Evolutionary conservation across 92 coral and sea anemone species (phyloP).

Genomic region (Pocillopora grandis): DNA sequence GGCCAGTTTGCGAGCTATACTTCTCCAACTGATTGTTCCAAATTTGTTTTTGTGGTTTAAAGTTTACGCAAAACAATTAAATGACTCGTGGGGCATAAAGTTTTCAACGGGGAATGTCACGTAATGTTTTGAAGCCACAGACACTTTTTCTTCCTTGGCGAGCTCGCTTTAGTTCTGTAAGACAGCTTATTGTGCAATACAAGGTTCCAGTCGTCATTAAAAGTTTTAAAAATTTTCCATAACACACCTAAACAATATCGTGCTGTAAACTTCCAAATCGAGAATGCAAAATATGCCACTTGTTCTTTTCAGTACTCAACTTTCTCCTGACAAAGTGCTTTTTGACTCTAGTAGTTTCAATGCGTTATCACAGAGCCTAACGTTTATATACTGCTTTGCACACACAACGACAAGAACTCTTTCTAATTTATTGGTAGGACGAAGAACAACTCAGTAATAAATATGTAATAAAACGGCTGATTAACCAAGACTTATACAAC

Average conservation of each 20-base stretch:
- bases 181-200: not conserved
- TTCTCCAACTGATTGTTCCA: not conserved
- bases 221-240: not conserved
- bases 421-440: not conserved
- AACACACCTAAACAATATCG: conserved; percentile 27
- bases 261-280: conserved; percentile 17
- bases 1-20: not conserved
- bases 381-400: too few species aligned
- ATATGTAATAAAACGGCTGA: not conserved
- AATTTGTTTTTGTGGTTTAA: conserved; percentile 4
- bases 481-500: not conserved
- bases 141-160: not conserved
- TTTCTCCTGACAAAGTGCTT: not conserved
- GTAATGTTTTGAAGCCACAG: conserved; percentile 17
- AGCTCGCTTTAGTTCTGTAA: not conserved
- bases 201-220: not conserved
- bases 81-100: conserved; percentile 16
- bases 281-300: conserved; percentile 9
- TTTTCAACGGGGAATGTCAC: conserved; percentile 6
- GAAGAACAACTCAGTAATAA: not conserved
- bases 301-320: not conserved
- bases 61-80: conserved; percentile 14
- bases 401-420: not conserved
- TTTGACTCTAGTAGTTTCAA: not conserved
- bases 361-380: too few species aligned